Base-by-base conservation (phyloP, 2,797 vertebrate genomes). In the Triplophysa bombifrons region DNA sequence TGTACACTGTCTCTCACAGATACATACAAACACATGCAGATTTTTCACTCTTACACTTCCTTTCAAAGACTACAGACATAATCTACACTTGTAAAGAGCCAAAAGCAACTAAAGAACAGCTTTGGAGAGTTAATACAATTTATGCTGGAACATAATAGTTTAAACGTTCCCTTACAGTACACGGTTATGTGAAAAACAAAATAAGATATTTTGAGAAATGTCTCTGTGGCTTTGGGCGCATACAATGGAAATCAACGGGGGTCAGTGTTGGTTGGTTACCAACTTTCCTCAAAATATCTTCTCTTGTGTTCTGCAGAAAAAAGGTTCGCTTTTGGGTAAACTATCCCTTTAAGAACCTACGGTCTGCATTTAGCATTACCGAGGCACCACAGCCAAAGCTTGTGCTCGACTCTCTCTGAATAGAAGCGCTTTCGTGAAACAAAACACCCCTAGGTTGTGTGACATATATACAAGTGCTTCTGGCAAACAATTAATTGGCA, bases 401-500 rank as follows among this genome's bases (percentile, higher is more conserved):
- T 46, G 38, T 2, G 7, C 73, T 76, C 38, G 67, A 70, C 12
- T 76, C 44, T 76, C 48, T 55, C 34, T 65, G 34, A 65, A 68
- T 75, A 63, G 25, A 66, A 65, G 55, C 48, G 71, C 72, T 64
- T 82, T 77, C n/a, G 41, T 71, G 73, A 73, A 74, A 50, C 34
- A 4, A 75, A 71, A 71, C 65, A 74, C 65, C 81, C 76, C 55
- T 41, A 69, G 76, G 75, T 63, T 38, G 69, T 74, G 67, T 50
- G 56, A 78, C 79, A 75, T 71, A 50, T 76, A 81, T 78, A 84
- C 83, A 81, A 20, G 73, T 65, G 69, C 78, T 83, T 84, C 88
- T 86, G 0, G 68, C 74, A 84, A 88, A 91, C 88, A 89, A 90
- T 91, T 89, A 92, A 92, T 90, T 86, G 75, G 41, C 79, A 80